Evolutionary conservation across 2,888 invertebrate genomes (phyloP).

Genomic region (Dascillus cervinus): DNA sequence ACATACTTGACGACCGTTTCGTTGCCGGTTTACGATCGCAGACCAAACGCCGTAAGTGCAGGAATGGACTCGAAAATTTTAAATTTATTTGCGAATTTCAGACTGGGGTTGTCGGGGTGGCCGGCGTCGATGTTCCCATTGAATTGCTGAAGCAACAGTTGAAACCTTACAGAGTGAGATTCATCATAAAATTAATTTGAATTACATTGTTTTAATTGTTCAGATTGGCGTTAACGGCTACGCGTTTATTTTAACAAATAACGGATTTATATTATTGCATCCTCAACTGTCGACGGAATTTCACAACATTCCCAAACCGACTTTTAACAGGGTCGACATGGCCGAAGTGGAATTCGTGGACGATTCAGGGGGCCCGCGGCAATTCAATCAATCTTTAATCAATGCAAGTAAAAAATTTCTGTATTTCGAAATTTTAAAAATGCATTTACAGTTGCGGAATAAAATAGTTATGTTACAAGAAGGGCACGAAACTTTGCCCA

Average conservation of each 20-base stretch:
- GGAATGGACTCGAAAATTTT: no score
- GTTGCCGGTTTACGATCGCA: constrained; percentile 84
- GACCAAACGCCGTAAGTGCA: constrained; percentile 65
- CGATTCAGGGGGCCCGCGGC: constrained; percentile 62
- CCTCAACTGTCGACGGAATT: constrained; percentile 90
- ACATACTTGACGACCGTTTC: constrained; percentile 87
- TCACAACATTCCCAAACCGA: constrained; percentile 80
- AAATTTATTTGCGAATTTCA: constrained; percentile 33
- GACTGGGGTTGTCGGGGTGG: constrained; percentile 89
- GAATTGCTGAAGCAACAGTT: constrained; percentile 81
- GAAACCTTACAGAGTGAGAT: constrained; percentile 77
- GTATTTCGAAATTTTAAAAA: background rate
- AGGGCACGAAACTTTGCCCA: constrained; percentile 58
- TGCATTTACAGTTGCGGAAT: constrained; percentile 34
- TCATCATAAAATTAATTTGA: background rate
- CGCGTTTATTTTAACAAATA: constrained; percentile 90
- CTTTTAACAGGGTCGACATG: constrained; percentile 94
- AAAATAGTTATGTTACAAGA: constrained; percentile 42
- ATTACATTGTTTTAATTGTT: constrained; percentile 3
- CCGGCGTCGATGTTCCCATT: constrained; percentile 92
- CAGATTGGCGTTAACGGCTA: constrained; percentile 92
- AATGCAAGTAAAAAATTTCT: constrained; percentile 25
- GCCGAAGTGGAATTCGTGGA: constrained; percentile 83
- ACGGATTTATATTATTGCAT: constrained; percentile 89
- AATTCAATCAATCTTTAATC: constrained; percentile 54